Conservation (phyloP, 2,113 vertebrate genomes). For the Progne subis region DNA sequence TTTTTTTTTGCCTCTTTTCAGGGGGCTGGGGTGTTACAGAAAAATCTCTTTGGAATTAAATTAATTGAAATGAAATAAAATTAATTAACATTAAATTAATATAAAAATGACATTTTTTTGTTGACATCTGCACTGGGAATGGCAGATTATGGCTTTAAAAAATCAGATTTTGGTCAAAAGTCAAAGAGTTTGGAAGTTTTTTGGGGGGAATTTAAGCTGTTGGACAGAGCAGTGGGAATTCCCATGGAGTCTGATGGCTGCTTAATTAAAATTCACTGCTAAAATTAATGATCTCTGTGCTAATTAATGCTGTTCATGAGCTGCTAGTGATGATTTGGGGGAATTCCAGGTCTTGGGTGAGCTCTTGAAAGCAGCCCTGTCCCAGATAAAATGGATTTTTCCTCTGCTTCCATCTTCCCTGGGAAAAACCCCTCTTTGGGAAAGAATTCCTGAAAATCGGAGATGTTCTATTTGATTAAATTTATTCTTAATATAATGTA, state of each 20-base stretch:
- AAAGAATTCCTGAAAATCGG: slow-evolving; percentile 6
- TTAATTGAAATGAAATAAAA: neutral
- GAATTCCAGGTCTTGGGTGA: neutral
- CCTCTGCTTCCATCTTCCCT: neutral
- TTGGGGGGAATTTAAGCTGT: neutral
- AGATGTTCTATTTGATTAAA: slow-evolving; percentile 57
- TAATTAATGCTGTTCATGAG: neutral
- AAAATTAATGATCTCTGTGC: neutral
- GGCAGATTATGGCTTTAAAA: neutral
- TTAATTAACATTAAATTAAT: neutral
- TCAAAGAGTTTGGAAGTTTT: neutral
- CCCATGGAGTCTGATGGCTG: neutral
- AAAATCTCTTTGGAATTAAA: neutral
- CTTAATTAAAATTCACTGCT: neutral
- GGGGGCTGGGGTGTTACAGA: neutral
- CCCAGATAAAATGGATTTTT: neutral
- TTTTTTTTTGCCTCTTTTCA: no score
- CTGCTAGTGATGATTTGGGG: neutral
- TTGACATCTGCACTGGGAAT: neutral
- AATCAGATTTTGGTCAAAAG: neutral
- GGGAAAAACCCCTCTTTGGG: neutral
- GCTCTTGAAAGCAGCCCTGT: neutral
- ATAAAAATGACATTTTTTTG: neutral
- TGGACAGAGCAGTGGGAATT: neutral
- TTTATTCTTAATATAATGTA: slow-evolving; percentile 66